Percentiles rank a stretch among this genome's conserved stretches.
Evolutionary conservation across 2,113 vertebrate genomes (phyloP).

Genomic region (Hypocryptadius cinnamomeus): DNA sequence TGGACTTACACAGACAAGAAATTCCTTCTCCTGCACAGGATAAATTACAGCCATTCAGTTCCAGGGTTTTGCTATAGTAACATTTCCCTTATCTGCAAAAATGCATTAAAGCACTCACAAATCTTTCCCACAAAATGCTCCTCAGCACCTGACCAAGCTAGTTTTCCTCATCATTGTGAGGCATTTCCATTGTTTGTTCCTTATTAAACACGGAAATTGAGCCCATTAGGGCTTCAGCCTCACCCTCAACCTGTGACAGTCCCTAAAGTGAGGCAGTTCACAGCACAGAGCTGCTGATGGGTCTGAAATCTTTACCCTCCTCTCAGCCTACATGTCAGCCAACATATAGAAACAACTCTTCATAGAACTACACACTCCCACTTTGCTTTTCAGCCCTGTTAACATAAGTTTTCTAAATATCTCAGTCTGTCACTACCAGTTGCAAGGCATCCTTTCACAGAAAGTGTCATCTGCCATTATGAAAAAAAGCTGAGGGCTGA

Average conservation of each 20-base stretch:
- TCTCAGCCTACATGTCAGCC: neutral
- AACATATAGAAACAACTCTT: neutral
- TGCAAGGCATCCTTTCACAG: neutral
- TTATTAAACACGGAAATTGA: neutral
- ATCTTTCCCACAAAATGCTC: neutral
- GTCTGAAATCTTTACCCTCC: neutral
- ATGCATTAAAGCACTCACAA: neutral
- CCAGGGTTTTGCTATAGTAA: neutral
- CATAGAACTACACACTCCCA: rapidly evolving
- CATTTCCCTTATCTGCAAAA: neutral
- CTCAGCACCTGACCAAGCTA: neutral
- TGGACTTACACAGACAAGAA: neutral
- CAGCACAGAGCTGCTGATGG: neutral
- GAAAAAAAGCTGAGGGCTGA: neutral
- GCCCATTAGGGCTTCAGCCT: neutral
- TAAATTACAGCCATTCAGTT: neutral
- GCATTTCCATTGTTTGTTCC: neutral
- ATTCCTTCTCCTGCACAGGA: neutral
- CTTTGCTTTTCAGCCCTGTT: neutral
- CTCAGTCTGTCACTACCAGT: neutral
- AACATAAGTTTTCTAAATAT: neutral
- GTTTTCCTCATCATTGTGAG: neutral
- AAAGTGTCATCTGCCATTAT: neutral
- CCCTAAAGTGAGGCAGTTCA: neutral
- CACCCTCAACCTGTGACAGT: no score